A percentile compares a stretch with the other conserved stretches of the same genome.
These are phyloP conservation scores for Microtus pennsylvanicus DNA, from an alignment of 2,113 vertebrate species.

Conservation along the genomic window DNA sequence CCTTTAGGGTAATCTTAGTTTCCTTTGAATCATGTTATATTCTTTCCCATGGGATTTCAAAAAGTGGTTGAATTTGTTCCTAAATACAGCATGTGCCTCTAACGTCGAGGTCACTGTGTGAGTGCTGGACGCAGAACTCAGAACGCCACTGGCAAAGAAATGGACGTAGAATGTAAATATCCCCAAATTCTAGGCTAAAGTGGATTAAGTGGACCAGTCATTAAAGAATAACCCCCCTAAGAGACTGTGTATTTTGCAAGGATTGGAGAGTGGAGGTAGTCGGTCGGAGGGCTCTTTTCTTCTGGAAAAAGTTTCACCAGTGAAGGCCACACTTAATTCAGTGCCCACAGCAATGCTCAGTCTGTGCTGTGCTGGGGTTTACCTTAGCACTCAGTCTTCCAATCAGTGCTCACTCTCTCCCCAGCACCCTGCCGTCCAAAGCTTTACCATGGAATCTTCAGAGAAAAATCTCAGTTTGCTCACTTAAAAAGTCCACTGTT, in stretches of 20 bases:
- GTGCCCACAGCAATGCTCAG: not conserved
- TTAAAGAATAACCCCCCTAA: not conserved
- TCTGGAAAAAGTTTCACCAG: not conserved
- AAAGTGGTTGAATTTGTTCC: not conserved
- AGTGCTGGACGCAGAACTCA: slow-evolving; percentile 26
- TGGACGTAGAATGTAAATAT: not conserved
- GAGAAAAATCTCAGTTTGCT: slow-evolving; percentile 22
- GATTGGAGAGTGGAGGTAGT: not conserved
- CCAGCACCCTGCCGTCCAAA: not conserved
- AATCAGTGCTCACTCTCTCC: not conserved
- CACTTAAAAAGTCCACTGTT: not conserved
- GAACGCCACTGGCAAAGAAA: slow-evolving; percentile 13
- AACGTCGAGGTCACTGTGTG: not conserved
- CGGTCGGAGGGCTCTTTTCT: not conserved
- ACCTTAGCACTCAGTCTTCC: not conserved
- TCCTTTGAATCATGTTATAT: not conserved
- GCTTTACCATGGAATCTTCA: slow-evolving; percentile 9
- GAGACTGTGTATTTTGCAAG: not conserved
- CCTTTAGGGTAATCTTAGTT: slow-evolving; percentile 24
- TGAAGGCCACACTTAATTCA: not conserved
- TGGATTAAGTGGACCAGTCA: not conserved
- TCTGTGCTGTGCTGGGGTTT: not conserved
- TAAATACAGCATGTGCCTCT: not conserved
- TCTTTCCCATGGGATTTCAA: slow-evolving; percentile 17
- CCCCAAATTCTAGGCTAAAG: not conserved